Percentiles rank a stretch among this genome's conserved stretches.
Conservation (phyloP, 35 echinoderm and acorn worm species). For the Stichopus chloronotus region DNA sequence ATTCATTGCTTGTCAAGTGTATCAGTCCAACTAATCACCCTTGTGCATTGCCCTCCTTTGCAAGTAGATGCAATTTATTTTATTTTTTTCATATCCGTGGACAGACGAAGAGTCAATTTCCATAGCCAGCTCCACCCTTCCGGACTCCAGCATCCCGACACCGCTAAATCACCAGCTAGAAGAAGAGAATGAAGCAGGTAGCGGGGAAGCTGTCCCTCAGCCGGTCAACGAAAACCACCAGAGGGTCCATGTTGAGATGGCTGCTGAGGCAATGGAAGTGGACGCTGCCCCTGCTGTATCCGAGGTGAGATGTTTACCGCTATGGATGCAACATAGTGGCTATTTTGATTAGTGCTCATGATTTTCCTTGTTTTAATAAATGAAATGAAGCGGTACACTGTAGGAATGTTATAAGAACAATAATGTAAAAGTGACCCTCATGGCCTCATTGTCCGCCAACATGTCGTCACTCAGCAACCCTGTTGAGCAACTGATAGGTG, state of each 20-base stretch:
- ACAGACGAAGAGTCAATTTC: conserved; percentile 74
- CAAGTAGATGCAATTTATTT: no score
- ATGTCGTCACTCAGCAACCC: no score
- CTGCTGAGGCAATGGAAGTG: not conserved
- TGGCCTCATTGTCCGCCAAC: no score
- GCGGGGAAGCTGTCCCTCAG: conserved; percentile 35
- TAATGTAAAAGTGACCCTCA: no score
- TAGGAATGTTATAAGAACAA: no score
- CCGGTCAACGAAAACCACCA: not conserved
- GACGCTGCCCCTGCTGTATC: not conserved
- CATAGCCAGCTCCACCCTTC: conserved; percentile 58
- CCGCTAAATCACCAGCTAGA: conserved; percentile 21
- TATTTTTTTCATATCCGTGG: not conserved
- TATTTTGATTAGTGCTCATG: not conserved
- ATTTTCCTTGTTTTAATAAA: not conserved
- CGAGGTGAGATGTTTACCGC: not conserved
- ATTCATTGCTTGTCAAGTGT: no score
- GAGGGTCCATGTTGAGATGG: not conserved
- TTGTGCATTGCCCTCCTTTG: no score
- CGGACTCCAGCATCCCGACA: conserved; percentile 68
- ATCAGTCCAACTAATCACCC: no score
- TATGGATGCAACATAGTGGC: not conserved
- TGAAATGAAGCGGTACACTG: no score
- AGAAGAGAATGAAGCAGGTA: not conserved
- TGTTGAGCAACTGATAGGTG: no score